Conservation (phyloP, 2,113 vertebrate genomes). For the Pelmatolapia mariae region DNA sequence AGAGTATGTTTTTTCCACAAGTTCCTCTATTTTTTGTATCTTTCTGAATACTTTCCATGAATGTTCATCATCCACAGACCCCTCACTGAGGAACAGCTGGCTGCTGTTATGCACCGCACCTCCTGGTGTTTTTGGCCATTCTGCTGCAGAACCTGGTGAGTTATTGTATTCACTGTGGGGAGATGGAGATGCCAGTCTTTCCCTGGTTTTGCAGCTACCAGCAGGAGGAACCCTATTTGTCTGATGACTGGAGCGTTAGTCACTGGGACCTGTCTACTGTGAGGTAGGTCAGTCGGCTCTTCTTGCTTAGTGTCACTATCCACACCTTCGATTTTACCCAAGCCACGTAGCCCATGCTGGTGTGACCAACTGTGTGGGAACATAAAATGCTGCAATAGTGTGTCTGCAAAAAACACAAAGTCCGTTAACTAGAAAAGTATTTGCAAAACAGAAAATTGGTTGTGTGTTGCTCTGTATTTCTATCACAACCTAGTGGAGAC, state of each 20-base stretch:
- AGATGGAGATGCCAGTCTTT: neutral
- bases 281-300: constrained; percentile 19
- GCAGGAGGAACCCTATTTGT: neutral
- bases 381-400: neutral
- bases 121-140: neutral
- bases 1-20: neutral
- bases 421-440: neutral
- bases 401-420: neutral
- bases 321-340: neutral
- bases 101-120: neutral
- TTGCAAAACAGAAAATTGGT: neutral
- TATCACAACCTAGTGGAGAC: neutral
- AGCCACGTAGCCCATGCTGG: neutral
- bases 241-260: neutral
- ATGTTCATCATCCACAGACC: neutral
- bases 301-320: neutral
- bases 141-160: neutral
- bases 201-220: neutral
- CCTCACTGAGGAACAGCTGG: neutral
- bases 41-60: neutral
- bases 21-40: neutral
- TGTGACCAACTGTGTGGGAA: neutral
- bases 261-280: neutral
- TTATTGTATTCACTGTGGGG: neutral
- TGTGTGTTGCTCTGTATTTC: neutral